These are phyloP conservation scores for Dorcus hopei DNA, from an alignment of 2,888 invertebrate genomes.

Conservation along the genomic window DNA sequence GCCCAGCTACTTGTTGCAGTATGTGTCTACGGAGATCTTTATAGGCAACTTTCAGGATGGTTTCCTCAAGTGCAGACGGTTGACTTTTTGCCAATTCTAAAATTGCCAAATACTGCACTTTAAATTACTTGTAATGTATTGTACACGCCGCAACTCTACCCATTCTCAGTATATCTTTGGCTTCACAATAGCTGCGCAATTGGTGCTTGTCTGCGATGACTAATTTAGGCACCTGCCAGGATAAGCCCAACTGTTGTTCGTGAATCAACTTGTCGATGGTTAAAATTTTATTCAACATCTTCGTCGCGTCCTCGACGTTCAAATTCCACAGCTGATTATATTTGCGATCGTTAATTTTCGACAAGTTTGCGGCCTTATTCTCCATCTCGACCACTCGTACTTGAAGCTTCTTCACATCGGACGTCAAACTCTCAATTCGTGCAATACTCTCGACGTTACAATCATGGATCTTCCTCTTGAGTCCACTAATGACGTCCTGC, in stretches of 20 bases:
- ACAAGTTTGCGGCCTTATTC: conserved; percentile 65
- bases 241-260: conserved; percentile 60
- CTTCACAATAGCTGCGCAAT: conserved; percentile 49
- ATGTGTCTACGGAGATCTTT: conserved; percentile 57
- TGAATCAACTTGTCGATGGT: conserved; percentile 58
- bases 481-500: conserved; percentile 65
- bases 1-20: conserved; percentile 64
- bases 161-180: conserved; percentile 9
- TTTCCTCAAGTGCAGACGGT: conserved; percentile 7
- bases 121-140: too few species aligned
- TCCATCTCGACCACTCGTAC: conserved; percentile 66
- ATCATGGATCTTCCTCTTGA: conserved; percentile 64
- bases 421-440: conserved; percentile 65
- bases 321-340: conserved; percentile 61
- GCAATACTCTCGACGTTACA: conserved; percentile 62
- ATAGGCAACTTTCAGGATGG: conserved; percentile 12
- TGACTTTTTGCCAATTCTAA: too few species aligned
- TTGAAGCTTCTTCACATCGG: conserved; percentile 65
- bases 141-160: too few species aligned
- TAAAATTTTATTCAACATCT: conserved; percentile 54
- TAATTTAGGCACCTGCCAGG: conserved; percentile 53
- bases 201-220: conserved; percentile 46
- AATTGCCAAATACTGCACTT: too few species aligned
- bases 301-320: conserved; percentile 54
- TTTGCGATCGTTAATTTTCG: conserved; percentile 61